Evolutionary conservation across 2,888 invertebrate genomes (phyloP), one percentile per base, ranked within the genome.

Genomic region (Phortica okadai): DNA sequence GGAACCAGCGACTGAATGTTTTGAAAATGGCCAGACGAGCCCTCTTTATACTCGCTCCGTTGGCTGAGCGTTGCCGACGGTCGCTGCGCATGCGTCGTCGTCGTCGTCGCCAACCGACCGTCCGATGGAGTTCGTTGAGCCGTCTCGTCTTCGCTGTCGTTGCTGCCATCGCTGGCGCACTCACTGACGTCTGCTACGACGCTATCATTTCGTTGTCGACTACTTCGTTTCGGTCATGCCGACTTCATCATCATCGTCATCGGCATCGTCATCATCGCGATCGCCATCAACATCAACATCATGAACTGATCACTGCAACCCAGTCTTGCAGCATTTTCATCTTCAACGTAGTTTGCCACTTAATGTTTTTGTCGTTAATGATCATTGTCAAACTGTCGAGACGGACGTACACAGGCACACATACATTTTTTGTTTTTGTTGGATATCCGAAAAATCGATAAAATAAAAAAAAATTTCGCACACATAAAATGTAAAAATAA

Each of bases 1-100:
- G 91, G 90, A 90, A 90, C 89, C 90, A 91, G 90, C 91, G 91
- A 91, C 91, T 91, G 91, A 91, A 90, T 91, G 92, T 91, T 89
- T 89, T 90, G 84, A 83, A 85, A 86, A 89, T 87, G 88, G 86
- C 88, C 88, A 84, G 85, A 82, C 84, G 81, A 86, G 89, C 88
- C 89, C 91, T 90, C 91, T 91, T 91, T 91, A 91, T 91, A 91
- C 89, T 89, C 62, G 25, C 16, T 62, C 62, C 10, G 8, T 62
- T 25, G 62, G 10, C 21, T 25, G 62, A 62, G 56, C 56, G 56
- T 11, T 56, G 16, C 7, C 70, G 45, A 14, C 42, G 21, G 45
- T 21, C 21, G 56, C n/a, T 25, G 72, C 62, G 77, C 59, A 81
- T 77, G 76, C 72, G 21, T 21, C 21, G 77, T 74, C 72, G 77